A percentile compares a stretch with the other conserved stretches of the same genome.
phyloP scores from a whole-genome alignment of 2,113 vertebrate species.

The Cariama cristata region DNA sequence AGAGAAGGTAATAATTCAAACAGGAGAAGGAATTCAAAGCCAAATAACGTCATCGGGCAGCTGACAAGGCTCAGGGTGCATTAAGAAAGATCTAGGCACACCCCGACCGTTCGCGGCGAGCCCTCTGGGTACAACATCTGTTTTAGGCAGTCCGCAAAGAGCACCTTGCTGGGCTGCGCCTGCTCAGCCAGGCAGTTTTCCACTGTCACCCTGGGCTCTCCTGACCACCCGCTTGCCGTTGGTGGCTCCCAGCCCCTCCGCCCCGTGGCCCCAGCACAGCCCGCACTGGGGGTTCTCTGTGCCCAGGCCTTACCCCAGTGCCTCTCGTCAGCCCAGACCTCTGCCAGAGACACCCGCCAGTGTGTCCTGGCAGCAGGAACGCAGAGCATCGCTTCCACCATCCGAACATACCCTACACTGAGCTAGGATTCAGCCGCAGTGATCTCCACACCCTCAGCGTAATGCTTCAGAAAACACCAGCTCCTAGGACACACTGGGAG shows the following conservation, averaged over 20 bases:
- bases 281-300: fast-evolving
- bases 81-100: too few species aligned
- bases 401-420: not conserved
- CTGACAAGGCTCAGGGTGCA: not conserved
- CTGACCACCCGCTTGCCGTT: fast-evolving
- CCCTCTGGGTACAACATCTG: not conserved
- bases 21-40: not conserved
- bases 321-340: not conserved
- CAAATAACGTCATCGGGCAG: too few species aligned
- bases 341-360: not conserved
- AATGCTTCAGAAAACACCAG: not conserved
- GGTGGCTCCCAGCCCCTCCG: not conserved
- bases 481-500: not conserved
- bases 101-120: fast-evolving
- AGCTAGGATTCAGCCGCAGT: not conserved
- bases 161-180: not conserved
- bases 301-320: too few species aligned
- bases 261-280: not conserved
- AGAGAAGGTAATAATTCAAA: not conserved
- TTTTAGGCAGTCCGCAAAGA: not conserved
- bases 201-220: not conserved
- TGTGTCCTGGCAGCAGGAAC: too few species aligned
- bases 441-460: not conserved
- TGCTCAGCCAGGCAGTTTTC: too few species aligned
- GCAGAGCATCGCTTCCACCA: not conserved